Evolutionary conservation across 2,888 invertebrate species (phyloP), one percentile per base, ranked within the genome.

Genomic region (Opisthograptis luteolata): DNA sequence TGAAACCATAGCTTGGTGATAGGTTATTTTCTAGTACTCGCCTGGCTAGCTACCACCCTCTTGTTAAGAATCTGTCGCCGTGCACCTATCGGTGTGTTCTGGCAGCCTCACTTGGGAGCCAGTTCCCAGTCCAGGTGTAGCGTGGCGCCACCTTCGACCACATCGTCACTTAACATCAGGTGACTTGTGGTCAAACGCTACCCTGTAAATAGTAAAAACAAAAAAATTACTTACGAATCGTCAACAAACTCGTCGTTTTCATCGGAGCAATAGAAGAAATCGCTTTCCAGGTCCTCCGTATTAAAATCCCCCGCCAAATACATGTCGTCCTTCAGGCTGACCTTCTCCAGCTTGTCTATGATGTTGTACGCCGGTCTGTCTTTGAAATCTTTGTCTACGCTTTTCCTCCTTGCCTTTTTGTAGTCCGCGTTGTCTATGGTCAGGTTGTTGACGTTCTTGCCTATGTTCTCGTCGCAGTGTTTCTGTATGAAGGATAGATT

Each of bases 401-500:
- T 60, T 65, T 68, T 64, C 49, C 62, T 68, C 2, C 55, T 67
- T 0, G 55, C 46, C 27, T 61, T 66, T 52, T 57, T 64, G 58
- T 60, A 71, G 13, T 69, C 65, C 0, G 62, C 61, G 61, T 62
- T 70, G 14, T 70, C 65, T 1, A 64, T 62, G 1, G 62, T 70
- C 0, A 89, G 55, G 47, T 86, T 73, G 25, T 89, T 89, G 0
- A 88, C 89, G 32, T 88, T 88, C 32, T 87, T 87, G 0, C 88
- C 89, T 0, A 87, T 64, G 1, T 67, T 79, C 0, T 73, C 77
- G 30, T 75, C 76, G n/a, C 65, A 62, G 0, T 62, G 57, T 45
- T 81, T 83, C 1, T 68, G 64, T 2, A 70, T 68, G 0, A 58
- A 14, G 0, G 71, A 14, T 49, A 6, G 71, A 65, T 40, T 55